phyloP scores from a whole-genome alignment of 2,888 invertebrate species.

The Anthrax anthrax region DNA sequence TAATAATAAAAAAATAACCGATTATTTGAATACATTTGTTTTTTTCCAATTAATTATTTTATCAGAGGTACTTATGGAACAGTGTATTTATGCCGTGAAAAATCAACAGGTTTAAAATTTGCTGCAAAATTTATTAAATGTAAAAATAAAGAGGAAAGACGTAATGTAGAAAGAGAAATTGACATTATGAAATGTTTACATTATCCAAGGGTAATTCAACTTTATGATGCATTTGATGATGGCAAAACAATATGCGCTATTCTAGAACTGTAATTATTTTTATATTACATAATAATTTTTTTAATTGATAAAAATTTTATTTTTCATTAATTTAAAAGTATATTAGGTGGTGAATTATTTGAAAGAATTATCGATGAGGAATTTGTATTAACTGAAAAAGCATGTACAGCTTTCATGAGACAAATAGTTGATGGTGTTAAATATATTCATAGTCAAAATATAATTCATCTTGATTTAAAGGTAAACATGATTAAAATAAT shows the following conservation, averaged over 20 bases:
- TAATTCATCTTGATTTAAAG: slow-evolving; percentile 91
- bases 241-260: slow-evolving; percentile 82
- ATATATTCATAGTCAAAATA: slow-evolving; percentile 82
- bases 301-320: neutral
- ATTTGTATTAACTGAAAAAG: slow-evolving; percentile 84
- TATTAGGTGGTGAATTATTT: slow-evolving; percentile 88
- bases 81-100: slow-evolving; percentile 75
- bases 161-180: slow-evolving; percentile 79
- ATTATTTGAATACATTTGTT: no score
- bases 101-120: slow-evolving; percentile 54
- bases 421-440: slow-evolving; percentile 92
- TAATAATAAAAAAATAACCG: no score
- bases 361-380: slow-evolving; percentile 93
- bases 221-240: slow-evolving; percentile 87
- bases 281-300: neutral
- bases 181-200: slow-evolving; percentile 82
- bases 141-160: slow-evolving; percentile 60
- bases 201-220: slow-evolving; percentile 84
- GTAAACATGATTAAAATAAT: slow-evolving; percentile 34
- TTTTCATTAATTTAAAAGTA: slow-evolving; percentile 43
- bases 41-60: no score
- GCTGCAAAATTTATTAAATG: slow-evolving; percentile 82
- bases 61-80: slow-evolving; percentile 83
- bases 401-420: slow-evolving; percentile 85
- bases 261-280: slow-evolving; percentile 67